A percentile compares a stretch with the other conserved stretches of the same genome.
Evolutionary conservation across 2,888 invertebrate genomes (phyloP).

Genomic region (Uloborus plumipes): DNA sequence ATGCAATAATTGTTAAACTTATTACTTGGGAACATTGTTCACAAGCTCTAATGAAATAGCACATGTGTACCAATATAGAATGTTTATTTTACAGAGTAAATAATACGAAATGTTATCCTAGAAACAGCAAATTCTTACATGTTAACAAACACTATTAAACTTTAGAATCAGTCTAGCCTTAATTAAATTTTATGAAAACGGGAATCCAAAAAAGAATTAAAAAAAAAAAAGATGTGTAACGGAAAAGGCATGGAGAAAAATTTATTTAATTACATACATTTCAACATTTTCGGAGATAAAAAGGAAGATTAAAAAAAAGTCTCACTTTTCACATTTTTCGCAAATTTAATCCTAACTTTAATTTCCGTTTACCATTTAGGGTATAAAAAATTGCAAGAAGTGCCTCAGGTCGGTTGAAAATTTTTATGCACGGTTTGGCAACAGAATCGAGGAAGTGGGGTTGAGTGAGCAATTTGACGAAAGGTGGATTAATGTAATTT

Average conservation of each 20-base stretch:
- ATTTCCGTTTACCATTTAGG: slow-evolving; percentile 13
- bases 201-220: too few species aligned
- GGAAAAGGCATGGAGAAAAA: slow-evolving; percentile 11
- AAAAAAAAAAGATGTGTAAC: too few species aligned
- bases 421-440: slow-evolving; percentile 5
- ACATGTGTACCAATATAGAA: too few species aligned
- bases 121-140: too few species aligned
- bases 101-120: too few species aligned
- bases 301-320: neutral
- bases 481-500: slow-evolving; percentile 7
- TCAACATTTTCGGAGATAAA: neutral
- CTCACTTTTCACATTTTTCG: slow-evolving; percentile 3
- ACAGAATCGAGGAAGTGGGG: neutral
- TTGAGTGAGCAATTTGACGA: slow-evolving; percentile 9
- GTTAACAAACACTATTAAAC: too few species aligned
- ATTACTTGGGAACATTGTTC: too few species aligned
- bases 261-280: slow-evolving; percentile 27
- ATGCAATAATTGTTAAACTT: too few species aligned
- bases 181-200: slow-evolving; percentile 17
- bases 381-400: neutral
- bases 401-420: slow-evolving; percentile 13
- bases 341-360: slow-evolving; percentile 26
- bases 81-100: too few species aligned
- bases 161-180: neutral
- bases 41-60: too few species aligned